Base-by-base conservation (phyloP, 1,140 invertebrate species). In the Mesaphorura yosii region DNA sequence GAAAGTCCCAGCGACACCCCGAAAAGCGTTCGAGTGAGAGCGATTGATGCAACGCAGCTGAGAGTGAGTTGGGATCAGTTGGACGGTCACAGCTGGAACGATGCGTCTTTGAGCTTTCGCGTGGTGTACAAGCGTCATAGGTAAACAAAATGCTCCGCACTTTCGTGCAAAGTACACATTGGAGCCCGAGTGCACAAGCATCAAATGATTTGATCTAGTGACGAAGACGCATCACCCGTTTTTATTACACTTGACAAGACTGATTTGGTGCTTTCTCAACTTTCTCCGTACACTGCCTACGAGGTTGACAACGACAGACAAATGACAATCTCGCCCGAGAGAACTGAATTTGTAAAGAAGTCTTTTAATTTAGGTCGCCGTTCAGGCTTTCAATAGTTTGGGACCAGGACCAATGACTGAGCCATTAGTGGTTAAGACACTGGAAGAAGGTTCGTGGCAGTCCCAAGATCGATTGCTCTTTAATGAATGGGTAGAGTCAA, bases 331-430 rank as follows among this genome's bases (percentile, higher is more conserved):
- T 37, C 17, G 12, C 12, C 17, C 34, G 34, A 37, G 17, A 12
- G 17, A 12, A 12, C 34, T 12, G 34, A 17, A 37, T 12, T 37
- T 37, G 12, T 37, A 12, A 37, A 12, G 12, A 37, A 12, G 34
- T 12, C 34, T 12, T 37, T 37, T 12, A 12, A 37, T 37, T 37
- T 37, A 46, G 25, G 10, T 46, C 7, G 44, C 29, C 4, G 20
- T 27, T 7, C 19, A 27, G 29, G 68, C 67, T 28, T 72, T 64
- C 56, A 72, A 72, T 53, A 55, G 57, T 1, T 67, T 70, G 49
- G 75, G 75, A 3, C 66, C 68, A 17, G 86, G 87, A 25, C 88
- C 87, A 2, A 69, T 82, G 0, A 84, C 83, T 0, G 80, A 84
- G 44, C 79, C 83, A 38, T 73, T 80, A 0, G 73, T 77, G 2